These are phyloP conservation scores for Toxonevra muliebris DNA, from an alignment of 2,888 invertebrate genomes.

Conservation along the genomic window DNA sequence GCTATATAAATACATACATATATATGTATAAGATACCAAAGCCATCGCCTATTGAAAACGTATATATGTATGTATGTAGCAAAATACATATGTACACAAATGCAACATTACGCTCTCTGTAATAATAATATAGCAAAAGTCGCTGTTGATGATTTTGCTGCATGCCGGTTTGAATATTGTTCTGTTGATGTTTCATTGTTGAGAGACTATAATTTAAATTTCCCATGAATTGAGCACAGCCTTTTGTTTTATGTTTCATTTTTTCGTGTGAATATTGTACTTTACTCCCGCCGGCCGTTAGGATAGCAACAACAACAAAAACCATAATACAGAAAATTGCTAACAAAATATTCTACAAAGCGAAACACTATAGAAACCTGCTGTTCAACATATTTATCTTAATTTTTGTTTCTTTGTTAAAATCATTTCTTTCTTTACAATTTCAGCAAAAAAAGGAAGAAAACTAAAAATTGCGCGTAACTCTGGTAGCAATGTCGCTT, in stretches of 20 bases:
- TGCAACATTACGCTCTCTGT: too few species aligned
- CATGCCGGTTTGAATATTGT: not conserved
- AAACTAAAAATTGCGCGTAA: conserved; percentile 10
- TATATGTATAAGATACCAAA: too few species aligned
- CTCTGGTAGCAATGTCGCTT: conserved; percentile 1
- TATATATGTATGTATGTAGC: too few species aligned
- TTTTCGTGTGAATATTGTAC: not conserved
- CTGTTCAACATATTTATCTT: not conserved
- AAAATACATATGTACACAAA: too few species aligned
- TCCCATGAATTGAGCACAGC: conserved; percentile 20
- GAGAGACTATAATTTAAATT: conserved; percentile 31
- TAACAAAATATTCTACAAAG: too few species aligned
- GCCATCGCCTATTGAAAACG: too few species aligned
- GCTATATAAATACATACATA: not conserved
- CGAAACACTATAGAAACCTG: too few species aligned
- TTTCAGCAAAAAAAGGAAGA: not conserved
- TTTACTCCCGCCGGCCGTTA: conserved; percentile 23
- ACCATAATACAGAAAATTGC: not conserved
- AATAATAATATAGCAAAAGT: not conserved
- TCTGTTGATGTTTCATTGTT: conserved; percentile 7
- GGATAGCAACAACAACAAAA: conserved; percentile 2
- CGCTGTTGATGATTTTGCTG: not conserved
- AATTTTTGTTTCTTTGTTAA: not conserved
- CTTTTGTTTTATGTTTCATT: not conserved
- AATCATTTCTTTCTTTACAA: not conserved